phyloP scores from a whole-genome alignment of 1,140 invertebrate species.

The Drosophila sucinea region DNA sequence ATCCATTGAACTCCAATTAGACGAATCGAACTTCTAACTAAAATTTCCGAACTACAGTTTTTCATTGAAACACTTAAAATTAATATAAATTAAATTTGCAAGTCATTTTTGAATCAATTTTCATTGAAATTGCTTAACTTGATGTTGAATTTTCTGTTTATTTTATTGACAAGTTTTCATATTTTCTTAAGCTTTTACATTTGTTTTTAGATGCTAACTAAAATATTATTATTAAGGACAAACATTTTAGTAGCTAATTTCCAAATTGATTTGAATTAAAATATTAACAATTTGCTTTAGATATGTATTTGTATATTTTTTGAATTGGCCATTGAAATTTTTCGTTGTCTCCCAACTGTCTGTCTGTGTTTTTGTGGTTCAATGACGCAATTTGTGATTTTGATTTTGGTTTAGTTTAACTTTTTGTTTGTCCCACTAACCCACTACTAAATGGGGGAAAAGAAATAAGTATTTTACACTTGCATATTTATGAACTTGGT shows the following conservation, averaged over 20 bases:
- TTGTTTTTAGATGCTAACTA: too few relatives aligned
- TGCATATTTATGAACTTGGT: slow-evolving; percentile 37
- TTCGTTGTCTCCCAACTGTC: not conserved
- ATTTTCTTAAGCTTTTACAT: too few relatives aligned
- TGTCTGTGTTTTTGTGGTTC: not conserved
- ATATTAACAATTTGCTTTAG: not conserved
- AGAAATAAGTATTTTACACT: slow-evolving; percentile 5
- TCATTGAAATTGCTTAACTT: not conserved
- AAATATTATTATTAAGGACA: too few relatives aligned
- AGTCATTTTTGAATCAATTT: too few relatives aligned
- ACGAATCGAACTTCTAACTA: too few relatives aligned
- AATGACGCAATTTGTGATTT: not conserved
- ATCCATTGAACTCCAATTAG: too few relatives aligned
- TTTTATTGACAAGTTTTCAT: too few relatives aligned
- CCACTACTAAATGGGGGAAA: slow-evolving; percentile 3
- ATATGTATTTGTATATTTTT: not conserved
- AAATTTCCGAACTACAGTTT: too few relatives aligned
- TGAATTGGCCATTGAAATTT: not conserved
- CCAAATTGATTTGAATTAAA: not conserved
- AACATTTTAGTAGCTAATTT: not conserved
- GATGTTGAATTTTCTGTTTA: too few relatives aligned
- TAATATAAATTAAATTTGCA: too few relatives aligned
- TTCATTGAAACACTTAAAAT: too few relatives aligned
- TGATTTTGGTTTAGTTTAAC: not conserved
- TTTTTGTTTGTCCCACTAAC: slow-evolving; percentile 22